Percentiles rank a stretch among this genome's conserved stretches.
phyloP scores from a whole-genome alignment of 2,888 invertebrate genomes.

The Tupiocoris notatus region DNA sequence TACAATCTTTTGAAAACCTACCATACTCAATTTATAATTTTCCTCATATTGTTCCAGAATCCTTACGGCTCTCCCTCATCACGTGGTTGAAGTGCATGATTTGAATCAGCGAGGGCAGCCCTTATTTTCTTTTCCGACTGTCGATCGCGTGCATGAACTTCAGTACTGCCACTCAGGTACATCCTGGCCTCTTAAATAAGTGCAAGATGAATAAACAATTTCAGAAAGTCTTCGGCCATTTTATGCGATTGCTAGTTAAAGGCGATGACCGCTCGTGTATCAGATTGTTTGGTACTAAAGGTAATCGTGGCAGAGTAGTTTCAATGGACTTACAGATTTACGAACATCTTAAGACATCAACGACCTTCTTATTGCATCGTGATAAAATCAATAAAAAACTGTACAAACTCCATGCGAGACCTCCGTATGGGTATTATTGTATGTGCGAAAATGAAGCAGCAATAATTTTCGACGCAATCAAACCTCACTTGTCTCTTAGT shows the following conservation, averaged over 20 bases:
- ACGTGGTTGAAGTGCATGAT: slow-evolving; percentile 63
- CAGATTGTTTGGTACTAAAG: not conserved
- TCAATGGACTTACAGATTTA: not conserved
- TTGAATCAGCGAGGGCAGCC: slow-evolving; percentile 55
- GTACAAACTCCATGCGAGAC: not conserved
- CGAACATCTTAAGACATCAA: not conserved
- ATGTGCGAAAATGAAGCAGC: slow-evolving; percentile 34
- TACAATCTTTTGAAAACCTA: slow-evolving; percentile 3
- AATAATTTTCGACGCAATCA: slow-evolving; percentile 24
- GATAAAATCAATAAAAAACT: slow-evolving; percentile 9
- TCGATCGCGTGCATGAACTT: slow-evolving; percentile 68
- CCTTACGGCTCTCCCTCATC: slow-evolving; percentile 62
- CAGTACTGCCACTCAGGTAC: slow-evolving; percentile 66
- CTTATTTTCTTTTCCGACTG: slow-evolving; percentile 68
- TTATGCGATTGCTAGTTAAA: not conserved
- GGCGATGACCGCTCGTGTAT: not conserved
- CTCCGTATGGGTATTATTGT: slow-evolving; percentile 22
- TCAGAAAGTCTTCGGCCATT: not conserved
- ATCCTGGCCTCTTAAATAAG: not conserved
- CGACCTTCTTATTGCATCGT: not conserved
- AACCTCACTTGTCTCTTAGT: slow-evolving; percentile 2
- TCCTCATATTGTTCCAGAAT: slow-evolving; percentile 53
- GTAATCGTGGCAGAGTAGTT: not conserved
- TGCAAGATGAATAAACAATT: slow-evolving; percentile 10
- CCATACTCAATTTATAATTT: not conserved